Evolutionary conservation across 2,113 vertebrate species (phyloP).

Genomic region (Paraplagusia blochii): DNA sequence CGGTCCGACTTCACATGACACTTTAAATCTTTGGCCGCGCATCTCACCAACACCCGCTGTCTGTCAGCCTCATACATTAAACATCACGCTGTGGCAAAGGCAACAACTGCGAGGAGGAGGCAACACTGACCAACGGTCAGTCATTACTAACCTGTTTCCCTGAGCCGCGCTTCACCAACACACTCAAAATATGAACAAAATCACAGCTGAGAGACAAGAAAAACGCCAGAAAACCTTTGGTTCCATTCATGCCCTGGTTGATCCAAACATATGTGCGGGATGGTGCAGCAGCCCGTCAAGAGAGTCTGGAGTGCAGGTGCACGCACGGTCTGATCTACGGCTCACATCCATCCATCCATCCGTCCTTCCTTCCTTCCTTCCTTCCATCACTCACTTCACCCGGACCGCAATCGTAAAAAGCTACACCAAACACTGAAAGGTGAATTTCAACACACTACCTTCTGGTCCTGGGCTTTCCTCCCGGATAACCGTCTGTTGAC

Average conservation of each 20-base stretch:
- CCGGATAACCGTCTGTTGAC: conserved; percentile 33
- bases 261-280: conserved; percentile 34
- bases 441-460: conserved; percentile 51
- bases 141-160: too few species aligned
- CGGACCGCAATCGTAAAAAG: neutral
- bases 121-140: too few species aligned
- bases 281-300: conserved; percentile 56
- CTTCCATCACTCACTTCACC: conserved; percentile 9
- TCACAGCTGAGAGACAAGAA: neutral
- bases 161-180: too few species aligned
- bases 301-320: conserved; percentile 54
- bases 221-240: conserved; percentile 14
- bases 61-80: neutral
- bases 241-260: conserved; percentile 2
- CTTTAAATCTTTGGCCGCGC: conserved; percentile 38
- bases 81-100: neutral
- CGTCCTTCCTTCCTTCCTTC: conserved; percentile 5
- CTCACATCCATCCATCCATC: conserved; percentile 17
- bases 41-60: conserved; percentile 35
- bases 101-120: conserved; percentile 18
- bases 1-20: conserved; percentile 34
- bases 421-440: neutral
- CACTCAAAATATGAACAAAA: neutral
- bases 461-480: conserved; percentile 28
- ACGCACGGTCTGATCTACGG: conserved; percentile 20